Conservation (phyloP, 2,113 vertebrate species). For the Nothoprocta perdicaria region DNA sequence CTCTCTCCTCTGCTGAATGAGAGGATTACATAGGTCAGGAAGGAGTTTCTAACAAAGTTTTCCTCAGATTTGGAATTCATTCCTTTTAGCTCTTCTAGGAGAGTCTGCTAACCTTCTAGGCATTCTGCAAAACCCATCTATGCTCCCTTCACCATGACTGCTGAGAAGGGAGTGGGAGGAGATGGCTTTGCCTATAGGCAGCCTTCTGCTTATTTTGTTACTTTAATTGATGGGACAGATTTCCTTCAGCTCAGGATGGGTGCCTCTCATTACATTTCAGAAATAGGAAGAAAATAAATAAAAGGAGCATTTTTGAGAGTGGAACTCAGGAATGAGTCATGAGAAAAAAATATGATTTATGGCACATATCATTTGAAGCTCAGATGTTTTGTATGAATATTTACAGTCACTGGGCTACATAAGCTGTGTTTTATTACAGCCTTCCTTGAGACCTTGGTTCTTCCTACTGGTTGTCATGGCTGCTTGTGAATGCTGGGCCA, state of each 20-base stretch:
- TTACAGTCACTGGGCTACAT: slow-evolving; percentile 6
- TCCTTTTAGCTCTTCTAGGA: not conserved
- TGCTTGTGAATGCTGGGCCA: slow-evolving; percentile 56
- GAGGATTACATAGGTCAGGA: not conserved
- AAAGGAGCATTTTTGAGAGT: slow-evolving; percentile 48
- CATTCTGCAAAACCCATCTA: slow-evolving; percentile 26
- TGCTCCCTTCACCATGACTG: slow-evolving; percentile 18
- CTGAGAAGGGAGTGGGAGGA: slow-evolving; percentile 37
- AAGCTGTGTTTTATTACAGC: slow-evolving; percentile 16
- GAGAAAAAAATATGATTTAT: slow-evolving; percentile 45
- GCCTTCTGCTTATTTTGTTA: slow-evolving; percentile 49
- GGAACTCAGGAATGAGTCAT: slow-evolving; percentile 48
- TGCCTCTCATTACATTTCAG: slow-evolving; percentile 44
- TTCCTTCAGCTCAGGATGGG: slow-evolving; percentile 29
- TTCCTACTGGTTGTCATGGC: slow-evolving; percentile 42
- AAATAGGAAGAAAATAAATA: slow-evolving; percentile 43
- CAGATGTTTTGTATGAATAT: not conserved
- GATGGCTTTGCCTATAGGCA: slow-evolving; percentile 43
- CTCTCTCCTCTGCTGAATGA: not conserved
- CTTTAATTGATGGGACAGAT: slow-evolving; percentile 55
- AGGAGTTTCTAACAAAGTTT: not conserved
- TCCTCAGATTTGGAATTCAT: not conserved
- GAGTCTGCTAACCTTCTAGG: slow-evolving; percentile 6
- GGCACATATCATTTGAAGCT: slow-evolving; percentile 19
- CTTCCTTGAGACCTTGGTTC: slow-evolving; percentile 16